Conservation (phyloP, 1,140 invertebrate genomes). For the Idris sp. region DNA sequence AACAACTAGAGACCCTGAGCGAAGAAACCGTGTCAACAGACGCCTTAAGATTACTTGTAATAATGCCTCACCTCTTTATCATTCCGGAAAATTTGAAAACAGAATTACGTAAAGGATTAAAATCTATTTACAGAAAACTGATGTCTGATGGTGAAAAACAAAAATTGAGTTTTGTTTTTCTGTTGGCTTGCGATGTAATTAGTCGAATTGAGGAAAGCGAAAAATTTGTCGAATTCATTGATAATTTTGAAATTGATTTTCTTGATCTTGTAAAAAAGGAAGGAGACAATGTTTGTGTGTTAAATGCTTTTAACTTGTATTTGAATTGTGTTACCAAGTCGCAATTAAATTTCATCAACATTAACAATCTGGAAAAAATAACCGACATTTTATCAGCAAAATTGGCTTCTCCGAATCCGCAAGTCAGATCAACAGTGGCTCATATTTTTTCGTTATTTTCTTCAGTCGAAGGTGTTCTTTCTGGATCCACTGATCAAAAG, state of each 20-base stretch:
- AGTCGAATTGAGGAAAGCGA: conserved; percentile 79
- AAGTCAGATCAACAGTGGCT: conserved; percentile 83
- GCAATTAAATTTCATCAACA: conserved; percentile 60
- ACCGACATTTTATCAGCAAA: conserved; percentile 52
- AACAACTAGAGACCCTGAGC: conserved; percentile 57
- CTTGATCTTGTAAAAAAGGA: conserved; percentile 61
- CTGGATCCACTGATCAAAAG: conserved; percentile 39
- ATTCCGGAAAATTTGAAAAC: conserved; percentile 56
- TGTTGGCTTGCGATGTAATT: conserved; percentile 79
- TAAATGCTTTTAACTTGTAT: conserved; percentile 68
- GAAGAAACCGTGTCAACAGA: conserved; percentile 55
- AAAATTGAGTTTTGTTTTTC: conserved; percentile 67
- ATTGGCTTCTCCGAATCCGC: conserved; percentile 73
- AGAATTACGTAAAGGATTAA: conserved; percentile 44
- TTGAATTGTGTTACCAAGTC: conserved; percentile 62
- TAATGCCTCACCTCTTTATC: conserved; percentile 70
- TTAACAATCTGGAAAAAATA: conserved; percentile 50
- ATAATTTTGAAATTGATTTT: conserved; percentile 64
- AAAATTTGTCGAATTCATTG: conserved; percentile 72
- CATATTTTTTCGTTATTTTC: conserved; percentile 87
- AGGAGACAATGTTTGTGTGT: conserved; percentile 60
- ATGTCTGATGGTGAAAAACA: conserved; percentile 23
- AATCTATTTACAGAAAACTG: conserved; percentile 61
- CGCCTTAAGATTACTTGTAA: conserved; percentile 66
- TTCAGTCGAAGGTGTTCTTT: conserved; percentile 72